phyloP scores from a whole-genome alignment of 1,140 invertebrate species.

The Aphelinus certus region DNA sequence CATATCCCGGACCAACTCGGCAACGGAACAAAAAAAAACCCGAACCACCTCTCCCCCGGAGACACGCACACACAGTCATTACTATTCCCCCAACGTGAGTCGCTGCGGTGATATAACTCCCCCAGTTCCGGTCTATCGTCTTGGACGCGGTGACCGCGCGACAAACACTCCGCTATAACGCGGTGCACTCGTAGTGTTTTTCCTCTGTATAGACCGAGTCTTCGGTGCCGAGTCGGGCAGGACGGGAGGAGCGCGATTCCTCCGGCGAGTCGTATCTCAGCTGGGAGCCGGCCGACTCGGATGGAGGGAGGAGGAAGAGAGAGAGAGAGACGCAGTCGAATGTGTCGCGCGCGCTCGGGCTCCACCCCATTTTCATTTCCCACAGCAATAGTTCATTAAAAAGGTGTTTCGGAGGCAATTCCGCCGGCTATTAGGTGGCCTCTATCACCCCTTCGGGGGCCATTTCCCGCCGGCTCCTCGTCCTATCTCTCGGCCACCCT shows the following conservation, averaged over 20 bases:
- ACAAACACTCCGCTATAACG: too few relatives aligned
- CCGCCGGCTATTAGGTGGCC: conserved; percentile 73
- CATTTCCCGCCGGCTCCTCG: conserved; percentile 56
- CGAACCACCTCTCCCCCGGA: too few relatives aligned
- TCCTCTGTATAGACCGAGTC: too few relatives aligned
- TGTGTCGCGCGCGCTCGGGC: conserved; percentile 20
- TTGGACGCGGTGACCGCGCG: too few relatives aligned
- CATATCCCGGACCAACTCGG: too few relatives aligned
- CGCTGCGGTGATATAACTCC: too few relatives aligned
- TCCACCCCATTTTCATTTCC: conserved; percentile 72
- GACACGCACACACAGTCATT: too few relatives aligned
- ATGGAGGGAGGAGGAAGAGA: conserved; percentile 19
- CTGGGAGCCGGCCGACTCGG: not conserved
- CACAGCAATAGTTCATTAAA: conserved; percentile 77
- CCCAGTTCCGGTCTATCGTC: too few relatives aligned
- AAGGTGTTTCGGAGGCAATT: conserved; percentile 76
- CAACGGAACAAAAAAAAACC: too few relatives aligned
- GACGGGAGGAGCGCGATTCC: conserved; percentile 4
- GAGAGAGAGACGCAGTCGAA: conserved; percentile 29
- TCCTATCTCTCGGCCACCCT: not conserved
- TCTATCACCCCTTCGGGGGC: conserved; percentile 72
- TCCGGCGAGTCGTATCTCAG: conserved; percentile 26
- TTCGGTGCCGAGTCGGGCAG: not conserved
- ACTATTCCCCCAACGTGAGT: too few relatives aligned
- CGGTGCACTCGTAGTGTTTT: too few relatives aligned